These are phyloP conservation scores for Callipepla californica DNA, from an alignment of 2,113 vertebrate genomes.

Conservation along the genomic window DNA sequence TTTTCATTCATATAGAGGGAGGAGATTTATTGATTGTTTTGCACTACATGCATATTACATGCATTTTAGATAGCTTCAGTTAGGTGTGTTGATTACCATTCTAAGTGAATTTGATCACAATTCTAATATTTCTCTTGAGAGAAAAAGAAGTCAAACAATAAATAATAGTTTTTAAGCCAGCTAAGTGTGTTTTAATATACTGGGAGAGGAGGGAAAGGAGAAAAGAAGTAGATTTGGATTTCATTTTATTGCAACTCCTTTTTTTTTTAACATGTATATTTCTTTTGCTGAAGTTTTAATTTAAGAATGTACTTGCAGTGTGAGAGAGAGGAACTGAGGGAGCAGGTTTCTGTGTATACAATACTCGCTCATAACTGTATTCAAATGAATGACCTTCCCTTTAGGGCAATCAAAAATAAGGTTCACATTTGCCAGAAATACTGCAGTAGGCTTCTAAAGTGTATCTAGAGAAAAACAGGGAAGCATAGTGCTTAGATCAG, in stretches of 20 bases:
- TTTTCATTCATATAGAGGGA: background rate
- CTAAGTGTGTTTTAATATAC: background rate
- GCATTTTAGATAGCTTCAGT: background rate
- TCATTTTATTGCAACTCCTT: background rate
- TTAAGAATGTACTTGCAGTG: background rate
- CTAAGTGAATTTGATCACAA: background rate
- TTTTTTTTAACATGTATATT: background rate
- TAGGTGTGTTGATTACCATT: background rate
- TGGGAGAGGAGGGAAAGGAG: background rate
- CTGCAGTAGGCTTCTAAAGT: background rate
- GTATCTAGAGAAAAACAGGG: background rate
- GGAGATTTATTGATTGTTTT: background rate
- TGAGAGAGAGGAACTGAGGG: background rate
- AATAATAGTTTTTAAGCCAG: background rate
- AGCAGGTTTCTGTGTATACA: background rate
- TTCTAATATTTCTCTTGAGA: background rate
- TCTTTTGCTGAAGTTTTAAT: background rate
- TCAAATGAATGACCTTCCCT: background rate
- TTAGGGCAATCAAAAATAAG: background rate
- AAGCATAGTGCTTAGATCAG: background rate
- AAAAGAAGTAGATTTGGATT: background rate
- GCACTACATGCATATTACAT: fast-evolving
- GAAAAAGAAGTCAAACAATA: background rate
- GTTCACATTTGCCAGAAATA: background rate
- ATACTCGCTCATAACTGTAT: background rate